These are phyloP conservation scores for Micrastur ruficollis DNA, from an alignment of 2,797 vertebrate genomes.

Conservation along the genomic window DNA sequence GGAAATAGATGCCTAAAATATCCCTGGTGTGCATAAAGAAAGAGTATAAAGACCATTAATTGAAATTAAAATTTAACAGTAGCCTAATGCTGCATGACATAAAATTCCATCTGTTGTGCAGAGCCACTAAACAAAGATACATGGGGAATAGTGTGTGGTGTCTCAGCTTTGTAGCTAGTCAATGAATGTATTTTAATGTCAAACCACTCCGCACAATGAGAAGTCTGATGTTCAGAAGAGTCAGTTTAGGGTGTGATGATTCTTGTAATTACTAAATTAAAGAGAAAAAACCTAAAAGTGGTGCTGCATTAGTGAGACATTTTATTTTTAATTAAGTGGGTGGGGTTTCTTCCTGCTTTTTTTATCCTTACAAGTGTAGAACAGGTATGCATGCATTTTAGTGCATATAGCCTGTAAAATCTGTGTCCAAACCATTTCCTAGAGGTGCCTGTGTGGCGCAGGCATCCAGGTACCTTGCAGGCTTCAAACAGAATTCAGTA, in stretches of 20 bases:
- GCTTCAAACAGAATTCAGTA: neutral
- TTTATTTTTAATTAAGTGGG: neutral
- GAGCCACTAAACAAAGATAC: slow-evolving; percentile 65
- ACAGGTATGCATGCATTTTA: neutral
- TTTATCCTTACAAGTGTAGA: neutral
- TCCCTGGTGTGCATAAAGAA: slow-evolving; percentile 72
- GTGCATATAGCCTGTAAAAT: neutral
- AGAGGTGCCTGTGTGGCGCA: neutral
- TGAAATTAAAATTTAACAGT: slow-evolving; percentile 83
- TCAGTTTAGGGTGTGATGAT: neutral
- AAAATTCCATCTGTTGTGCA: slow-evolving; percentile 78
- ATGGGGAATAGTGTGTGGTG: slow-evolving; percentile 30
- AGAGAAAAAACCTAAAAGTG: neutral
- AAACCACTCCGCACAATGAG: neutral
- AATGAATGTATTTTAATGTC: slow-evolving; percentile 40
- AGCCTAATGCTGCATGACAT: slow-evolving; percentile 76
- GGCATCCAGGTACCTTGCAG: neutral
- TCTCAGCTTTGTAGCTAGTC: slow-evolving; percentile 42
- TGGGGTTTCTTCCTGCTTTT: neutral
- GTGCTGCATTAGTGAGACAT: neutral
- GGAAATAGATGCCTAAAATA: slow-evolving; percentile 77
- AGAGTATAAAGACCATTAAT: slow-evolving; percentile 79
- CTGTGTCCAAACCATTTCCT: neutral
- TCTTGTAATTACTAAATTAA: slow-evolving; percentile 2
- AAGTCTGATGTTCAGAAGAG: neutral